These are phyloP conservation scores for Adelphocoris suturalis DNA, from an alignment of 2,888 invertebrate genomes.

Conservation along the genomic window DNA sequence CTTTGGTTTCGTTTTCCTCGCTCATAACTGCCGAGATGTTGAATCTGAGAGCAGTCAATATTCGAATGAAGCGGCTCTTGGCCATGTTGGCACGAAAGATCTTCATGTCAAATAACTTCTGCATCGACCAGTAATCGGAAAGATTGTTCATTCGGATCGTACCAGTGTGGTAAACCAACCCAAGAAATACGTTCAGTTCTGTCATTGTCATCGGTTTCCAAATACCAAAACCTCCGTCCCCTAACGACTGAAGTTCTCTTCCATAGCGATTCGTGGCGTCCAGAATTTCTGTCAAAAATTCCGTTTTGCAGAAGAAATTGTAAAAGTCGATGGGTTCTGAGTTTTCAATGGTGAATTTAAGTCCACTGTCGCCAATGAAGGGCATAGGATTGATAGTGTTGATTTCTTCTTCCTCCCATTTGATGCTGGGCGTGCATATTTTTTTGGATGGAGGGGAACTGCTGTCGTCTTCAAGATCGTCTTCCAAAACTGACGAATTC, in stretches of 20 bases:
- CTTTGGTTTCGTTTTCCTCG: conserved; percentile 34
- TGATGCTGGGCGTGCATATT: not conserved
- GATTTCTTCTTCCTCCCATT: conserved; percentile 46
- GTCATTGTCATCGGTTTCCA: conserved; percentile 37
- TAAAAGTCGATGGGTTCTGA: conserved; percentile 60
- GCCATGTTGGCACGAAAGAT: conserved; percentile 59
- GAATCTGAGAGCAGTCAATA: conserved; percentile 62
- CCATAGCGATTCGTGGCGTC: conserved; percentile 53
- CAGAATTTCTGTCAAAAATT: conserved; percentile 26
- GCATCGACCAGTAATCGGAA: conserved; percentile 68
- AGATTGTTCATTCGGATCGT: conserved; percentile 69
- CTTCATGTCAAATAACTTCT: conserved; percentile 59
- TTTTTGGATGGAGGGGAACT: not conserved
- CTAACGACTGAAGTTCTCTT: conserved; percentile 8
- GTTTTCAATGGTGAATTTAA: conserved; percentile 55
- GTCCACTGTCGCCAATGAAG: conserved; percentile 59
- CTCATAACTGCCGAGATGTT: not conserved
- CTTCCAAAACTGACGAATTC: conserved; percentile 32
- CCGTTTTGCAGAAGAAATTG: conserved; percentile 57
- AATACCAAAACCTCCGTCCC: conserved; percentile 23
- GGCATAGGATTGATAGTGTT: conserved; percentile 50
- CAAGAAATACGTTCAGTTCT: conserved; percentile 61
- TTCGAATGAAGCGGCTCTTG: conserved; percentile 61
- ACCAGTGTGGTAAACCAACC: conserved; percentile 65
- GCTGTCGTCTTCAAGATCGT: not conserved